Conservation (phyloP, 2,888 invertebrate species). For the Philereme vetulata region DNA sequence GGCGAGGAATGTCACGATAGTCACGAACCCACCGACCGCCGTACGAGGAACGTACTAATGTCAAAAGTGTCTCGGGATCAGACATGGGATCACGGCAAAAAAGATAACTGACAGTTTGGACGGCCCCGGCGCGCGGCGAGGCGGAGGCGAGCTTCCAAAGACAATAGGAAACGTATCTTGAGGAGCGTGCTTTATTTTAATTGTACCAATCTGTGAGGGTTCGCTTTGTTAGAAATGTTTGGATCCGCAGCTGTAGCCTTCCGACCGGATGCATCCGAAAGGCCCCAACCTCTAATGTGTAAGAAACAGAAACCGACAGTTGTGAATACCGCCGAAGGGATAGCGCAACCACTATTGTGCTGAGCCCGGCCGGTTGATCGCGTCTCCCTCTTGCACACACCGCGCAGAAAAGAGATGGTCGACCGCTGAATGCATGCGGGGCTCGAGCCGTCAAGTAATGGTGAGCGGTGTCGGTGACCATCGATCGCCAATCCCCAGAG, state of each 20-base stretch:
- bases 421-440: conserved; percentile 30
- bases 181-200: conserved; percentile 31
- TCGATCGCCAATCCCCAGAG: conserved; percentile 39
- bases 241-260: conserved; percentile 25
- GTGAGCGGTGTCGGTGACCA: conserved; percentile 40
- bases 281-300: conserved; percentile 26
- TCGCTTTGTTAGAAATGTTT: conserved; percentile 12
- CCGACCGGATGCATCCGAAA: conserved; percentile 30
- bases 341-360: conserved; percentile 30
- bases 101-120: conserved; percentile 39
- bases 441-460: conserved; percentile 34
- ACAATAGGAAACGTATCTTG: conserved; percentile 32
- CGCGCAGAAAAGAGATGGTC: conserved; percentile 32
- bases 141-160: conserved; percentile 26
- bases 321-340: conserved; percentile 32
- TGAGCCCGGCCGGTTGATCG: conserved; percentile 29
- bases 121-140: conserved; percentile 5
- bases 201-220: conserved; percentile 22
- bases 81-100: conserved; percentile 41
- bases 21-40: conserved; percentile 32
- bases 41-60: conserved; percentile 32
- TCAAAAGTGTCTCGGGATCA: conserved; percentile 41
- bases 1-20: conserved; percentile 40
- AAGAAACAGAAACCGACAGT: conserved; percentile 31
- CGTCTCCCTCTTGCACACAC: conserved; percentile 33